phyloP scores from a whole-genome alignment of 2,888 invertebrate genomes.

The Cerastis rubricosa region DNA sequence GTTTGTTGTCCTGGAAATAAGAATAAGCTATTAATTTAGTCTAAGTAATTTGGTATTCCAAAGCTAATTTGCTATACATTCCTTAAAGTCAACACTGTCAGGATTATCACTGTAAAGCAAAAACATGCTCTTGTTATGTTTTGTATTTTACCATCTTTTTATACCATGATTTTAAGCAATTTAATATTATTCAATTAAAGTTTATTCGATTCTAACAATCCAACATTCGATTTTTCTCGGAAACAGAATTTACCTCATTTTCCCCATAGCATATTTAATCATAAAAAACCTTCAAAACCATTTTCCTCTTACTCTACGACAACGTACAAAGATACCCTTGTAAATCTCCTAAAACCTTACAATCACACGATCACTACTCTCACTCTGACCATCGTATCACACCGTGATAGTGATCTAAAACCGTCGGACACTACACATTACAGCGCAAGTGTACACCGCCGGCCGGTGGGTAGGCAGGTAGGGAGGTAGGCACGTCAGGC shows the following conservation, averaged over 20 bases:
- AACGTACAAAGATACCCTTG: neutral
- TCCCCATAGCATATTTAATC: neutral
- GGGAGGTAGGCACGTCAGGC: constrained; percentile 24
- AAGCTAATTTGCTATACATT: neutral
- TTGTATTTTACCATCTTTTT: no score
- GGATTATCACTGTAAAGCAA: no score
- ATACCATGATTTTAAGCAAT: no score
- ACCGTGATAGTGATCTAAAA: constrained; percentile 45
- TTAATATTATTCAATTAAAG: no score
- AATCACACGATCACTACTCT: constrained; percentile 5
- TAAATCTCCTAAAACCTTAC: constrained; percentile 10
- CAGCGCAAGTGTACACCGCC: constrained; percentile 27
- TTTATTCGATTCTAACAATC: no score
- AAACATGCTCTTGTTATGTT: no score
- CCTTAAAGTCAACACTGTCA: neutral
- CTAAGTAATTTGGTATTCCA: neutral
- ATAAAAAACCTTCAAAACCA: no score
- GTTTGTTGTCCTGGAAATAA: neutral
- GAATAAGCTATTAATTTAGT: no score
- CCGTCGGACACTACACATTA: constrained; percentile 19
- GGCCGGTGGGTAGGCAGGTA: constrained; percentile 15
- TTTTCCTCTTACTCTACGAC: no score
- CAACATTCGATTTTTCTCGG: neutral
- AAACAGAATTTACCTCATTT: neutral
- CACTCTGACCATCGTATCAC: constrained; percentile 5